phyloP scores from a whole-genome alignment of 2,797 vertebrate species.

The Chelonia mydas region DNA sequence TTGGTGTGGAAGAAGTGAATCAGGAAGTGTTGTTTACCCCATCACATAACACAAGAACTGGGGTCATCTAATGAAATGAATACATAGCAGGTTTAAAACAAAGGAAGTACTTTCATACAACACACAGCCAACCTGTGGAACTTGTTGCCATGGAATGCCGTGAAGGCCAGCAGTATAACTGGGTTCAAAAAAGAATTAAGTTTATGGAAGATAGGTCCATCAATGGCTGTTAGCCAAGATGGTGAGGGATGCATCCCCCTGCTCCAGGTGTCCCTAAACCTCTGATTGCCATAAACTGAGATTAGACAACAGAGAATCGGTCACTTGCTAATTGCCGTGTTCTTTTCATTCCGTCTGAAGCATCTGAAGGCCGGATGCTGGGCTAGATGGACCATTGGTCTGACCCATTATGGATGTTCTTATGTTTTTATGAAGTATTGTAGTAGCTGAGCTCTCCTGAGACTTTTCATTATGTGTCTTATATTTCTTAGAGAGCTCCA shows the following conservation, averaged over 20 bases:
- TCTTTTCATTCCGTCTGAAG: background rate
- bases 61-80: background rate
- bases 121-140: background rate
- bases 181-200: background rate
- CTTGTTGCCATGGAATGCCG: background rate
- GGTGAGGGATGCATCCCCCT: background rate
- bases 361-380: background rate
- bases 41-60: background rate
- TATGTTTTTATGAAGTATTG: background rate
- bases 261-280: background rate
- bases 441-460: background rate
- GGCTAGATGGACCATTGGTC: background rate
- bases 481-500: slow-evolving; percentile 51
- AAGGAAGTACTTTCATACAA: background rate
- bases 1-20: too few relatives aligned
- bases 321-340: background rate
- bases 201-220: background rate
- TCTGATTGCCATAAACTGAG: background rate
- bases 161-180: background rate
- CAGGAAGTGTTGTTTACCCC: too few relatives aligned
- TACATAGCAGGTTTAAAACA: background rate
- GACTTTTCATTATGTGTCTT: background rate
- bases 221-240: background rate
- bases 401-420: background rate
- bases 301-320: background rate